Percentiles rank a stretch among this genome's conserved stretches.
phyloP scores from a whole-genome alignment of 2,888 invertebrate species.

The Meganola albula region DNA sequence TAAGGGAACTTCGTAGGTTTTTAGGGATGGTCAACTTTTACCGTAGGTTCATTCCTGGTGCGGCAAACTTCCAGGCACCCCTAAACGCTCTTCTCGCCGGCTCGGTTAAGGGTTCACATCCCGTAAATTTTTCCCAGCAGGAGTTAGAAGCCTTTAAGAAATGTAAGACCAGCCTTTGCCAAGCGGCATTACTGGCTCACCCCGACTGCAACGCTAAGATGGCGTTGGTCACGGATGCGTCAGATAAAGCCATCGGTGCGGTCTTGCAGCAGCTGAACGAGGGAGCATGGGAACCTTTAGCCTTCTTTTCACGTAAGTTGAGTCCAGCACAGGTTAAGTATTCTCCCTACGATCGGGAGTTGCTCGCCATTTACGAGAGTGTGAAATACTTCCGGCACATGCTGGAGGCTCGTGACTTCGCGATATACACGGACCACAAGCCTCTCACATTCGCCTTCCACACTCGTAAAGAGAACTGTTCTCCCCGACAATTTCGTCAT shows the following conservation, averaged over 20 bases:
- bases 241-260: not conserved
- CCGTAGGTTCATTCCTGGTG: not conserved
- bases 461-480: not conserved
- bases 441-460: not conserved
- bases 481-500: not conserved
- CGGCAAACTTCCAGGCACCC: not conserved
- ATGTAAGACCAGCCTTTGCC: constrained; percentile 1
- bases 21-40: constrained; percentile 1
- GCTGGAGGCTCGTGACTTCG: not conserved
- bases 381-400: not conserved
- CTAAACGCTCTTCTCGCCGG: not conserved
- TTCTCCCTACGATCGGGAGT: constrained; percentile 1
- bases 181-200: not conserved
- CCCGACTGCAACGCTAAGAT: not conserved
- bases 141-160: not conserved
- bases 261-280: not conserved
- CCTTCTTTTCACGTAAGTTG: not conserved
- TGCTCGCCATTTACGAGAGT: not conserved
- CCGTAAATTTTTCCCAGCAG: not conserved
- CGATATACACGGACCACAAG: not conserved
- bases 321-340: not conserved
- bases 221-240: constrained; percentile 1
- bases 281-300: not conserved
- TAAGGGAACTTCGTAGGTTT: not conserved
- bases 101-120: too few species aligned